Evolutionary conservation across 2,888 invertebrate genomes (phyloP), one percentile per base, ranked within the genome.

Genomic region (Opisthograptis luteolata): DNA sequence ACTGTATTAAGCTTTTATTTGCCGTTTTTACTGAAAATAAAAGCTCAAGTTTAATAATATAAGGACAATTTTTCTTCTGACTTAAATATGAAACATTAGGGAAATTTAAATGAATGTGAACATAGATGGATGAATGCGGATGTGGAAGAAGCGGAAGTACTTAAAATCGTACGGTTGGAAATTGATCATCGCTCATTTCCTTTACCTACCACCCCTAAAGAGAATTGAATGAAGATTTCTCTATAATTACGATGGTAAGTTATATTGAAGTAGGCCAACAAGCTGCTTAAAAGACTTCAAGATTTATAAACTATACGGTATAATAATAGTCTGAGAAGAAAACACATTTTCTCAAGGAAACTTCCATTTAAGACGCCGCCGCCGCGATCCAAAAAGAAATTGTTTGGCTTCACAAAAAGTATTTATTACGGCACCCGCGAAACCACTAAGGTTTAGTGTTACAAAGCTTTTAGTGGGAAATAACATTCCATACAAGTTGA

Each of bases 401-500:
- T 51, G 34, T 59, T 53, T 46, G 27, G 51, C 40, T 37, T 42
- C 10, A 50, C 44, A 49, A 55, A 55, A 60, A 53, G 52, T 47
- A 53, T 55, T 53, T 60, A 55, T 53, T 60, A 49, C 53, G 52
- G 30, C 32, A 32, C 27, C 52, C 53, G 55, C 51, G 55, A 54
- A 55, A 55, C 61, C 56, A 55, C 45, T 54, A 53, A 48, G 60
- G 48, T 60, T 63, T 66, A 65, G 57, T 62, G 59, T 68, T 62
- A 68, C 61, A 63, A 66, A 70, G 70, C 71, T 67, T 70, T 74
- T 63, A 68, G 66, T 60, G 56, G 50, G 44, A 40, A 63, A 62
- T 55, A 60, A 58, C 58, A 66, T 64, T 64, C 60, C 63, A 55
- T 58, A 55, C 62, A 64, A 70, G 66, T 70, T 70, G 71, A 77